phyloP scores from a whole-genome alignment of 2,113 vertebrate species.

The Chroicocephalus ridibundus region DNA sequence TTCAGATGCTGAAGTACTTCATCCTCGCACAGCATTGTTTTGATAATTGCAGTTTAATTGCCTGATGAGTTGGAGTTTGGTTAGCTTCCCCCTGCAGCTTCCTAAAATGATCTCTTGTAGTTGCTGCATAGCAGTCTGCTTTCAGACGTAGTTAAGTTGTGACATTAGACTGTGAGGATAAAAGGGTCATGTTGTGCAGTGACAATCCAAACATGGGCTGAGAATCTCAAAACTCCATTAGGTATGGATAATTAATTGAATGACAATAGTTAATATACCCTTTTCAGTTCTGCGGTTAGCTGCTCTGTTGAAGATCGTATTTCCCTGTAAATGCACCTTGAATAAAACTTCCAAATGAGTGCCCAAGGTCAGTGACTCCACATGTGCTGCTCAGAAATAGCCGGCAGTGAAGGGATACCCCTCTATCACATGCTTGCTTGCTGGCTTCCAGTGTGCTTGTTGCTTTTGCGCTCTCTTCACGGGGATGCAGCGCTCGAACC shows the following conservation, averaged over 20 bases:
- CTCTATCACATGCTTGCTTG: not conserved
- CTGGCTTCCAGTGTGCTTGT: not conserved
- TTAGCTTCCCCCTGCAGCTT: conserved; percentile 10
- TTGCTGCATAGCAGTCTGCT: not conserved
- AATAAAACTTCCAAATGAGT: not conserved
- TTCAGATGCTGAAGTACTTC: not conserved
- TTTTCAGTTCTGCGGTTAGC: not conserved
- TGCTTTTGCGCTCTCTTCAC: not conserved
- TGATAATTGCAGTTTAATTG: conserved; percentile 26
- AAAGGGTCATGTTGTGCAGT: not conserved
- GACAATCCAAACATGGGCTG: not conserved
- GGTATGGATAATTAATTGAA: not conserved
- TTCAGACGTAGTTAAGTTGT: not conserved
- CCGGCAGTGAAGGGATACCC: not conserved
- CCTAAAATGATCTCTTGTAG: not conserved
- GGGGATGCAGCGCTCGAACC: not conserved
- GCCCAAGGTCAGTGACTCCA: not conserved
- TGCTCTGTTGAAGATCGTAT: not conserved
- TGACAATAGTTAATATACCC: not conserved
- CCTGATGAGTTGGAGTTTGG: not conserved
- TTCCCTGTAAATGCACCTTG: not conserved
- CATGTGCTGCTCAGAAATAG: not conserved
- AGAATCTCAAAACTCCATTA: not conserved
- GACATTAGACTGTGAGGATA: not conserved
- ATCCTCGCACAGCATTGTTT: not conserved